Percentiles rank a stretch among this genome's conserved stretches.
Evolutionary conservation across 1,140 invertebrate genomes (phyloP).

Genomic region (Ruditapes philippinarum): DNA sequence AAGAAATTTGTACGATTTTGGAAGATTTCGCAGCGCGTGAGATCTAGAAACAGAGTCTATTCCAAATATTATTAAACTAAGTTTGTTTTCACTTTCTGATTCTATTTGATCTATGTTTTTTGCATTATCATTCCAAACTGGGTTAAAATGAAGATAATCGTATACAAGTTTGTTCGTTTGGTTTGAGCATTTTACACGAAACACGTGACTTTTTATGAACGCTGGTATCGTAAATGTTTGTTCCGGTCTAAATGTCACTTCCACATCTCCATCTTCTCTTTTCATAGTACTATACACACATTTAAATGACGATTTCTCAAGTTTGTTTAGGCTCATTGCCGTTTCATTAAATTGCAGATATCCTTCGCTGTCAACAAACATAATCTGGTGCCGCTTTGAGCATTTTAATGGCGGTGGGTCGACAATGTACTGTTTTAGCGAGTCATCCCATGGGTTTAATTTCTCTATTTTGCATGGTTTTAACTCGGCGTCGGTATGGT

Average conservation of each 20-base stretch:
- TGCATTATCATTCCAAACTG: slow-evolving; percentile 46
- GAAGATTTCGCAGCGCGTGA: slow-evolving; percentile 59
- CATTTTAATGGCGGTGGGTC: background rate
- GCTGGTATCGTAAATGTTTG: slow-evolving; percentile 62
- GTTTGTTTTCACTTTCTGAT: background rate
- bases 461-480: background rate
- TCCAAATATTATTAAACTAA: slow-evolving; percentile 51
- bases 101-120: slow-evolving; percentile 61
- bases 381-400: background rate
- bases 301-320: slow-evolving; percentile 44
- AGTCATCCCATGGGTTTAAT: background rate
- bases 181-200: slow-evolving; percentile 58
- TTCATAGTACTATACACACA: slow-evolving; percentile 71
- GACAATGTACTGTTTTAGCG: background rate
- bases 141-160: slow-evolving; percentile 20
- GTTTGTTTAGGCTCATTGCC: background rate
- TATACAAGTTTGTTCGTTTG: slow-evolving; percentile 62
- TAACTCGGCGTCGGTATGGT: background rate
- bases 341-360: background rate
- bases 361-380: background rate
- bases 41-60: slow-evolving; percentile 70
- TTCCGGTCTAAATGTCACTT: slow-evolving; percentile 82
- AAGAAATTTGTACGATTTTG: slow-evolving; percentile 64
- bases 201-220: slow-evolving; percentile 85
- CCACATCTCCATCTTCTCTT: slow-evolving; percentile 79